Conservation (phyloP, 2,888 invertebrate genomes). For the Dusona sp. region DNA sequence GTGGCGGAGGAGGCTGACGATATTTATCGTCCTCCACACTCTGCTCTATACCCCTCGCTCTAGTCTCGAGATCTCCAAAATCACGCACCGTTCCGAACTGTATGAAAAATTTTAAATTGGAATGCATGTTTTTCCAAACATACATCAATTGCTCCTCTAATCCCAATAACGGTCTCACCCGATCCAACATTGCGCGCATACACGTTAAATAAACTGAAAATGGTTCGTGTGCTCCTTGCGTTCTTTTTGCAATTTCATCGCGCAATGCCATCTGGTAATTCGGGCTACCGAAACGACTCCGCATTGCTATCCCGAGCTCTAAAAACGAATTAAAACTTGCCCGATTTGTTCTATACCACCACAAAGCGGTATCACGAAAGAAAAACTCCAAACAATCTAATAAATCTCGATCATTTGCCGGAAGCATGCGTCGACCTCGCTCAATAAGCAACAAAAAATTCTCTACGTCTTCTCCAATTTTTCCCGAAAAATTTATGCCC, state of each 20-base stretch:
- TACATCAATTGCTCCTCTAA: constrained; percentile 1
- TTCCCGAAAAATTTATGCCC: background rate
- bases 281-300: background rate
- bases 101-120: background rate
- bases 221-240: background rate
- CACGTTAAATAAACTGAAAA: constrained; percentile 11
- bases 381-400: constrained; percentile 2
- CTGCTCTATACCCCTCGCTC: background rate
- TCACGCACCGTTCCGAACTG: background rate
- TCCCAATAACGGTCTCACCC: background rate
- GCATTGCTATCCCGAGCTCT: background rate
- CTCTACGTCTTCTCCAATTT: background rate
- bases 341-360: background rate
- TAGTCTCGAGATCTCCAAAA: background rate
- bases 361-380: background rate
- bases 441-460: background rate
- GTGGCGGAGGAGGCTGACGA: background rate
- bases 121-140: constrained; percentile 5
- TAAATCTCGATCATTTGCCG: background rate
- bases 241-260: background rate
- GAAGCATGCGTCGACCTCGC: background rate
- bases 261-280: constrained; percentile 25
- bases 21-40: background rate
- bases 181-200: constrained; percentile 15
- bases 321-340: background rate